Evolutionary conservation across 1,140 invertebrate genomes (phyloP), one percentile per base, ranked within the genome.

Genomic region (Cyphomyrmex costatus): DNA sequence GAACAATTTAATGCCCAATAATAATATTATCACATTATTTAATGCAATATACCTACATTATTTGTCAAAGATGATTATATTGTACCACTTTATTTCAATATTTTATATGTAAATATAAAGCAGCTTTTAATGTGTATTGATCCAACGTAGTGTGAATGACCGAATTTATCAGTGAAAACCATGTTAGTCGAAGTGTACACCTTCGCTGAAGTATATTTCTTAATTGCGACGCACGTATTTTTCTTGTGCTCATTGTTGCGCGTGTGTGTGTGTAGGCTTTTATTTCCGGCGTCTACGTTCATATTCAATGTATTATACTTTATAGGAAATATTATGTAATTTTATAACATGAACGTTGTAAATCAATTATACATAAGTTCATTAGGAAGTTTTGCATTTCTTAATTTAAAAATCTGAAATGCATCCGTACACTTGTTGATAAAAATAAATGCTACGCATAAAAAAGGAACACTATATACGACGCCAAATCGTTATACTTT

Each of bases 341-440:
- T 46, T 68, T 68, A 27, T 49, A 68, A 68, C 36, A 8, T 19
- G 36, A 8, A 14, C 24, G 2, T 27, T 16, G 21, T 49, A 68
- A 68, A 68, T 49, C 24, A 68, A 68, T 68, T 27, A 27, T 49
- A 49, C 12, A 6, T 8, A 49, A 68, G 36, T 24, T 68, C 6
- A 46, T 68, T 24, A 24, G 65, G 36, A 5, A 10, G 33, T 66
- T 66, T 66, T 10, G 63, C 33, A 66, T n/a, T n/a, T n/a, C 33
- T 66, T 42, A n/a, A 56, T 73, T 73, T 33, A 24, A 74, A 58
- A 74, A 24, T 74, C 33, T 58, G 24, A 24, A 24, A 7, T 19
- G 49, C 27, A 33, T 73, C 51, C 30, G 24, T 74, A 36, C 33
- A 8, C 30, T 16, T 24, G 30, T 58, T 24, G 58, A 24, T 30